Base-by-base conservation (phyloP, 2,113 vertebrate genomes). In the Stigmatopora argus region DNA sequence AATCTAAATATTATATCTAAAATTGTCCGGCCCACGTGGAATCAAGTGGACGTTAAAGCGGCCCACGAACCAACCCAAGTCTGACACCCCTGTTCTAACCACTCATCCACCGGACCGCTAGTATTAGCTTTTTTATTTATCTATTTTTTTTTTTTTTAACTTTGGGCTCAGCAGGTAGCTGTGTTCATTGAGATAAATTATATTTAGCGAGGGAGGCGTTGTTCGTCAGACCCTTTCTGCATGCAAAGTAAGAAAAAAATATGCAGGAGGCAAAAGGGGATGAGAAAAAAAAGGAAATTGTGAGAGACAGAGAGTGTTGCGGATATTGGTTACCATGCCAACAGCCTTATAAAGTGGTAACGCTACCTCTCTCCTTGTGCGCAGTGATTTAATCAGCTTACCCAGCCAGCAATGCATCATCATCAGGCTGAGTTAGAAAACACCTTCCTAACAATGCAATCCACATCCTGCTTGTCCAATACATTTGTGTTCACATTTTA, bases 341-440 rank as follows among this genome's bases (percentile, higher is more conserved):
- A 87, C 78, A 1, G 68, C 73, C 72, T 72, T 81, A 78, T 80
- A 82, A 71, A 85, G 79, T 38, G n/a, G 78, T 87, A 87, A 87
- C 85, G 72, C 71, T 86, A 79, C 75, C 75, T 83, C 75, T 83
- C 76, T 81, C 81, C 58, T 80, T 82, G 68, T 83, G 82, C 74
- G 78, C 81, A 77, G 70, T 85, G 83, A 86, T 86, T 85, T 86
- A 82, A 87, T 89, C 78, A 85, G 75, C 79, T 78, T 34, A 17
- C 74, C 71, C 77, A 70, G 81, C 72, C 26, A 67, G 84, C 78
- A 78, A 87, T 87, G 80, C 85, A 87, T 87, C 87, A 86, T 84
- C 81, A 87, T 87, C 80, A 89, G 69, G 70, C 65, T 60, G 63
- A 82, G 75, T 74, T 85, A 69, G 58, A 56, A 82, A 74, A 78